Evolutionary conservation across 2,888 invertebrate genomes (phyloP).

Genomic region (Xylophagus ater): DNA sequence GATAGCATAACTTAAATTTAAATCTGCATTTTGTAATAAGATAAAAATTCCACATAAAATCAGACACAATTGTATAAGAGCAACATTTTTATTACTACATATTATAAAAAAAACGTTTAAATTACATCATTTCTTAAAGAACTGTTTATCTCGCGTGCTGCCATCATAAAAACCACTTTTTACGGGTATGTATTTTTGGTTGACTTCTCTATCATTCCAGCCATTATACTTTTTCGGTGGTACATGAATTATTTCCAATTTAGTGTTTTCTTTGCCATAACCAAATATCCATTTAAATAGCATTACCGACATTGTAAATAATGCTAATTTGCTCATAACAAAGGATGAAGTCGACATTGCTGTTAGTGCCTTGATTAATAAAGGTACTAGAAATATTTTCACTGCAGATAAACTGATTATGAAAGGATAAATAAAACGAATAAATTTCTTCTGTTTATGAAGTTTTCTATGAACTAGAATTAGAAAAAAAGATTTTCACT

Average conservation of each 20-base stretch:
- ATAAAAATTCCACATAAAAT: no score
- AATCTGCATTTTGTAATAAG: no score
- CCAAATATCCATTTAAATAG: conserved; percentile 29
- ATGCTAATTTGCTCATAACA: conserved; percentile 35
- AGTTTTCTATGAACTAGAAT: conserved; percentile 29
- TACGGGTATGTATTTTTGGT: not conserved
- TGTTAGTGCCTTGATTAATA: conserved; percentile 56
- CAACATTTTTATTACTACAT: no score
- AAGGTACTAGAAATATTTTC: conserved; percentile 54
- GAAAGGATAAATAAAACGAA: conserved; percentile 49
- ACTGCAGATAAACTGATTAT: conserved; percentile 52
- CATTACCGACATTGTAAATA: conserved; percentile 28
- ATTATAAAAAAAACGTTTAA: no score
- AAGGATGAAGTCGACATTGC: conserved; percentile 48
- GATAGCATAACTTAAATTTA: no score
- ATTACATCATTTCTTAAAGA: no score
- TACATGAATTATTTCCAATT: conserved; percentile 6
- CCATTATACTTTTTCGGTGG: conserved; percentile 4
- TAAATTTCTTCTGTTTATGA: conserved; percentile 39
- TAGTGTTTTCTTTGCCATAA: conserved; percentile 4
- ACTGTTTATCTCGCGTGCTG: no score
- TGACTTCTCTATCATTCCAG: conserved; percentile 3
- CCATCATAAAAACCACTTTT: not conserved
- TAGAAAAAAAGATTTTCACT: not conserved
- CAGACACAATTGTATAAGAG: no score